Evolutionary conservation across 2,888 invertebrate genomes (phyloP).

Genomic region (Tenthredo amoena): DNA sequence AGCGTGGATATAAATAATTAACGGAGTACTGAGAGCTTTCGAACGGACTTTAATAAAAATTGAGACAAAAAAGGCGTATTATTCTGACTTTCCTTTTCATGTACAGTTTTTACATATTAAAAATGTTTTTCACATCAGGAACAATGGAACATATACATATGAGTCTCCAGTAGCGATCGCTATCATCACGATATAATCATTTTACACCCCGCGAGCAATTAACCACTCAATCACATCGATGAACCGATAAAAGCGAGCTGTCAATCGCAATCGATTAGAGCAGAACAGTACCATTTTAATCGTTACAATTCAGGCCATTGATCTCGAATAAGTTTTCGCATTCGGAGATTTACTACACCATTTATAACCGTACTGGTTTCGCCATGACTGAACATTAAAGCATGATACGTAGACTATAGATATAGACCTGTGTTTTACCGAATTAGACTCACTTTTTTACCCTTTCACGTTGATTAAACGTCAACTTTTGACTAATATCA

Average conservation of each 20-base stretch:
- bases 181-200: not conserved
- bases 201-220: not conserved
- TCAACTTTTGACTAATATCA: not conserved
- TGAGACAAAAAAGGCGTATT: not conserved
- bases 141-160: not conserved
- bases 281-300: not conserved
- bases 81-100: not conserved
- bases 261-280: not conserved
- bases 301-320: not conserved
- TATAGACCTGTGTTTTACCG: not conserved
- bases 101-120: not conserved
- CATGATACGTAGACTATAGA: not conserved
- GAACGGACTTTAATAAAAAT: not conserved
- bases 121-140: not conserved
- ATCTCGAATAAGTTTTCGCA: not conserved
- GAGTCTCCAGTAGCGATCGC: not conserved
- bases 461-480: conserved; percentile 27
- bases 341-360: not conserved
- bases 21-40: not conserved
- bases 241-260: not conserved
- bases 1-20: not conserved
- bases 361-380: not conserved
- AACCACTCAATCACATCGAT: not conserved
- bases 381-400: not conserved
- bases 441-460: conserved; percentile 6